A percentile compares a stretch with the other conserved stretches of the same genome.
Conservation (phyloP, 2,888 invertebrate species). For the Plebejus argus region DNA sequence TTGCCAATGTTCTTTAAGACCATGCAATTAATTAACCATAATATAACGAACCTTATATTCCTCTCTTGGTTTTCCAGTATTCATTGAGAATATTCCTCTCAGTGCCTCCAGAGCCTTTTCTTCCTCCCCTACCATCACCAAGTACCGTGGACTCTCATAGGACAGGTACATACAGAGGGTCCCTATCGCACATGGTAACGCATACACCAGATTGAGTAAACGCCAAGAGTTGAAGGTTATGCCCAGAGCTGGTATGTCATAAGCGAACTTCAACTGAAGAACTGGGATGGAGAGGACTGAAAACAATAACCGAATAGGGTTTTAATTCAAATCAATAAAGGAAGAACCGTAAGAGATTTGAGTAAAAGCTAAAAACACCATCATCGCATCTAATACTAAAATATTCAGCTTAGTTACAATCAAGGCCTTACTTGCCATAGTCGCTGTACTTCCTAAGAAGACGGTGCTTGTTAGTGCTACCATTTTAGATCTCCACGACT, state of each 20-base stretch:
- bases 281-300: constrained; percentile 84
- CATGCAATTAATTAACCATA: background rate
- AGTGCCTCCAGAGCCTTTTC: constrained; percentile 77
- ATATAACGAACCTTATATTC: constrained; percentile 54
- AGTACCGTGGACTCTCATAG: constrained; percentile 90
- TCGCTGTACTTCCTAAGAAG: constrained; percentile 53
- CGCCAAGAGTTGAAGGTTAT: constrained; percentile 87
- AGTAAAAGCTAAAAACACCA: background rate
- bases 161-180: constrained; percentile 76
- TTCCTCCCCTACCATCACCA: constrained; percentile 79
- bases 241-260: constrained; percentile 64
- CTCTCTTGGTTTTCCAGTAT: constrained; percentile 55
- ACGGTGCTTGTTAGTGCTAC: constrained; percentile 58
- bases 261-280: constrained; percentile 79
- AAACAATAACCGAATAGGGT: background rate
- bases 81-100: constrained; percentile 56
- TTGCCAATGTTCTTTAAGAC: background rate
- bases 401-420: background rate
- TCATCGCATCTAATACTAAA: background rate
- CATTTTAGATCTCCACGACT: constrained; percentile 50
- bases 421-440: constrained; percentile 62
- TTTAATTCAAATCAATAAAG: background rate
- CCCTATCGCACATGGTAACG: constrained; percentile 82
- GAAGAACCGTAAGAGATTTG: background rate
- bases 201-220: constrained; percentile 82